Percentiles rank a stretch among this genome's conserved stretches.
phyloP scores from a whole-genome alignment of 2,113 vertebrate genomes.

The Pedionomus torquatus region DNA sequence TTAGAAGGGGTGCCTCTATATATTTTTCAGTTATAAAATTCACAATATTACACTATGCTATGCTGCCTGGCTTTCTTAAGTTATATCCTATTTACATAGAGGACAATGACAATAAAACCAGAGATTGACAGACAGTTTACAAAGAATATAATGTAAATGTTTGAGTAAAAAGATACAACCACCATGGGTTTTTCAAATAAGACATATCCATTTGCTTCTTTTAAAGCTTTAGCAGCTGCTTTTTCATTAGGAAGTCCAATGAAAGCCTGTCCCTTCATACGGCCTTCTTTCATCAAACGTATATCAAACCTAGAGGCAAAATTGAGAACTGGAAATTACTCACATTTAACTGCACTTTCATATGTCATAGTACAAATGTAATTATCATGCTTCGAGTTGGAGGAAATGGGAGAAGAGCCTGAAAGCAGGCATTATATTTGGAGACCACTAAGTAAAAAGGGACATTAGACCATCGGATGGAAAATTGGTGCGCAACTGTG shows the following conservation, averaged over 20 bases:
- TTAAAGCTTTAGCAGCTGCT: conserved; percentile 91
- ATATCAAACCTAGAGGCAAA: conserved; percentile 89
- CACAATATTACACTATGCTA: neutral
- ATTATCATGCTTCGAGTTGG: neutral
- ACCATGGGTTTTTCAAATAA: conserved; percentile 94
- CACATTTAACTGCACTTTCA: neutral
- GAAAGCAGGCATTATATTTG: neutral
- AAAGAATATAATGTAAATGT: neutral
- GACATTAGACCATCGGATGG: neutral
- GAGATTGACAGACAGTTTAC: neutral
- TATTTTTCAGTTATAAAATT: neutral
- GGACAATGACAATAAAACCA: neutral
- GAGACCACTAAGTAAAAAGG: neutral
- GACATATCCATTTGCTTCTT: conserved; percentile 92
- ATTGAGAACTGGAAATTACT: neutral
- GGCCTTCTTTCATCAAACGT: conserved; percentile 96
- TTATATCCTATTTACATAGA: neutral
- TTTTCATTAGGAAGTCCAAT: conserved; percentile 92
- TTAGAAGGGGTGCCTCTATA: neutral
- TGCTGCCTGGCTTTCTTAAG: neutral
- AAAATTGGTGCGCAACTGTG: neutral
- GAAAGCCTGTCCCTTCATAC: conserved; percentile 99
- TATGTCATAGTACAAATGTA: neutral
- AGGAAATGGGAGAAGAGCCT: neutral
- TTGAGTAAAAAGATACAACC: conserved; percentile 92